Evolutionary conservation across 2,113 vertebrate genomes (phyloP).

Genomic region (Lanius collurio): DNA sequence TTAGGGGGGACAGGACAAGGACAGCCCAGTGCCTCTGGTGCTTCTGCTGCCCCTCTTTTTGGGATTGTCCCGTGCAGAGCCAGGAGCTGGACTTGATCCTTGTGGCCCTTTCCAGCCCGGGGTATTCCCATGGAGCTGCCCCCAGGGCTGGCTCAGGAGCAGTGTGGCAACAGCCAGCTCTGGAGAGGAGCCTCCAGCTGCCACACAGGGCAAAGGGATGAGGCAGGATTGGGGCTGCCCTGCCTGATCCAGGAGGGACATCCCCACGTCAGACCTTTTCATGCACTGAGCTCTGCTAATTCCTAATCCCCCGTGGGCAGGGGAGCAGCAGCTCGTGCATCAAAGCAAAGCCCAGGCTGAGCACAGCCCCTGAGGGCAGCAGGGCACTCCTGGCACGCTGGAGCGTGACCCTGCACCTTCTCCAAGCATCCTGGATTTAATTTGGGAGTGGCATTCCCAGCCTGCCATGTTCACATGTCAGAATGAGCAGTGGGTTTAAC

Average conservation of each 20-base stretch:
- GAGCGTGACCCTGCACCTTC: background rate
- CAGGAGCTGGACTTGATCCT: background rate
- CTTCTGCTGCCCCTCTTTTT: background rate
- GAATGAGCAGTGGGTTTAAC: background rate
- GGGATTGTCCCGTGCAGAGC: accelerated
- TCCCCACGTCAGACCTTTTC: background rate
- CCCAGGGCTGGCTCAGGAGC: background rate
- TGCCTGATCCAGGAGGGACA: background rate
- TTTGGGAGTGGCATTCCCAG: background rate
- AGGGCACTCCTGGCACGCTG: background rate
- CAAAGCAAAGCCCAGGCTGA: background rate
- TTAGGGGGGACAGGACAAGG: background rate
- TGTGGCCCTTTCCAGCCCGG: background rate
- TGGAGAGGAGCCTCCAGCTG: background rate
- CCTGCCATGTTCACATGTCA: background rate
- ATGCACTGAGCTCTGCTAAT: background rate
- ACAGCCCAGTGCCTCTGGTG: background rate
- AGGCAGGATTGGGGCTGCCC: background rate
- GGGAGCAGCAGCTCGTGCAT: background rate
- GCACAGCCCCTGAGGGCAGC: background rate
- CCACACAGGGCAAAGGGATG: background rate
- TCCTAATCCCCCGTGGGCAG: background rate
- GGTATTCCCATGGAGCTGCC: background rate
- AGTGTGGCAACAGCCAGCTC: background rate
- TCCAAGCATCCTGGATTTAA: background rate